These are phyloP conservation scores for Nasua narica DNA, from an alignment of 2,797 vertebrate genomes.

Conservation along the genomic window DNA sequence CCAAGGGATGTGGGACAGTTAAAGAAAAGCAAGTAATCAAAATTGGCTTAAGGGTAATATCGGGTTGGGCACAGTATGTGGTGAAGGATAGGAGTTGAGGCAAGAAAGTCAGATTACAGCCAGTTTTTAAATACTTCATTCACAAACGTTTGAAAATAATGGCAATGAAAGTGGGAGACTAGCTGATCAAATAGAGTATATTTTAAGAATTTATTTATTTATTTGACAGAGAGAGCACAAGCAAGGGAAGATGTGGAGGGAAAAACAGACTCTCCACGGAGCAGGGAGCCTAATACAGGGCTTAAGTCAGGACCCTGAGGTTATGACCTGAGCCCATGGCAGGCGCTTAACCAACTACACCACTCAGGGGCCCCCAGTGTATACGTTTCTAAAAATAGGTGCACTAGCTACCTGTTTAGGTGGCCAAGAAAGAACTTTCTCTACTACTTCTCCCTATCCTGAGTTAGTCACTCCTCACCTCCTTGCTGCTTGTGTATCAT, in stretches of 20 bases:
- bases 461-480: background rate
- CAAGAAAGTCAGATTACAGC: background rate
- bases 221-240: too few relatives aligned
- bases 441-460: background rate
- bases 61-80: background rate
- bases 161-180: background rate
- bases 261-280: too few relatives aligned
- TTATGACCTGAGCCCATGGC: too few relatives aligned
- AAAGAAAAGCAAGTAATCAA: background rate
- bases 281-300: too few relatives aligned
- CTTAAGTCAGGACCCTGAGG: too few relatives aligned
- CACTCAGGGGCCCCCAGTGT: too few relatives aligned
- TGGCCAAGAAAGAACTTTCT: background rate
- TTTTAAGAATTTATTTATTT: too few relatives aligned
- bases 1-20: background rate
- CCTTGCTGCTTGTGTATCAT: background rate
- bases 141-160: background rate
- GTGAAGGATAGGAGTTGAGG: background rate
- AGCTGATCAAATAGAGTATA: background rate
- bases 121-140: background rate
- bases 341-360: too few relatives aligned
- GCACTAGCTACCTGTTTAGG: background rate
- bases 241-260: too few relatives aligned
- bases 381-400: background rate
- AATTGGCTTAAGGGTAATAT: background rate